Evolutionary conservation across 2,113 vertebrate genomes (phyloP), one percentile per base, ranked within the genome.

Genomic region (Turnix velox): DNA sequence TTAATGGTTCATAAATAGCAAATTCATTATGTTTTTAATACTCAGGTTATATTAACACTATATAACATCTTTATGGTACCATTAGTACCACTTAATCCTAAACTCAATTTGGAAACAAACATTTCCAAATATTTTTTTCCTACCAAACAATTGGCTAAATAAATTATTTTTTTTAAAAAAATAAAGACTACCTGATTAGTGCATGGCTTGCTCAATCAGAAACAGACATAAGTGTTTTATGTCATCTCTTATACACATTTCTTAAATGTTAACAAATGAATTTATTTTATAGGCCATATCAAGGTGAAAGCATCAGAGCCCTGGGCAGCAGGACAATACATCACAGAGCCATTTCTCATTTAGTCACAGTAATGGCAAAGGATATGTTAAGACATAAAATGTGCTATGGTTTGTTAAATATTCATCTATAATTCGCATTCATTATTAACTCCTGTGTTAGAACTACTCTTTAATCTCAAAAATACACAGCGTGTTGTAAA

Each of bases 21-120:
- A 97, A 97, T 97, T 97, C 96, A 98, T 98, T 98, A 97, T 96
- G 92, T 95, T 98, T 98, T 97, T 98, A 98, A 97, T 97, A 96
- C 93, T 96, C 78, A 43, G 88, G 76, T 97, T 97, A 97, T 97
- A 97, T 97, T 97, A 97, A 95, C 68, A 92, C 95, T 96, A 94
- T 98, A 97, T 98, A 97, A 96, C 94, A 98, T 97, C 96, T 98
- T 98, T 98, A 98, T 96, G 78, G 88, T 94, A 85, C 94, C 95
- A 95, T 97, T 96, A 97, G 95, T 95, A 96, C 94, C 89, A 69
- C 82, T 97, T 96, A 96, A 95, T 95, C 89, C 88, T 95, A 93
- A 94, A 87, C 87, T 95, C 84, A 78, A 69, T 90, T 84, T 90
- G 83, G 94, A 95, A 97, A 96, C 95, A 97, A 97, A 96, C 69